phyloP scores from a whole-genome alignment of 1,140 invertebrate species.

The Drosophila malerkotliana region DNA sequence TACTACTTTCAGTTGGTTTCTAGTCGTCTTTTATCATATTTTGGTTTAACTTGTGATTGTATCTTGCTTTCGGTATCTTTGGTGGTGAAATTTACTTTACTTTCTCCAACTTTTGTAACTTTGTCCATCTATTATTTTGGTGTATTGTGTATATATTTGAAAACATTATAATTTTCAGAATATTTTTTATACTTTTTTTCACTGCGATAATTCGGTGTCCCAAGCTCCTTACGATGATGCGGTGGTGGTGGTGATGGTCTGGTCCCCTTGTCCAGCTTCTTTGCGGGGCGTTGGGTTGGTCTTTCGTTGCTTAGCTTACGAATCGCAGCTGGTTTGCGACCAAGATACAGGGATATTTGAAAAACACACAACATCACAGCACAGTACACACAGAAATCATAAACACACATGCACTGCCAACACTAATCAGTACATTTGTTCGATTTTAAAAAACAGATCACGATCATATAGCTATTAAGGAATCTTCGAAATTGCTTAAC shows the following conservation, averaged over 20 bases:
- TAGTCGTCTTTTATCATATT: constrained; percentile 15
- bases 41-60: constrained; percentile 24
- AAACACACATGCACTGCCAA: constrained; percentile 23
- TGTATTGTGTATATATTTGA: constrained; percentile 29
- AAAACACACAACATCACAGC: constrained; percentile 19
- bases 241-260: constrained; percentile 39
- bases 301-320: constrained; percentile 15
- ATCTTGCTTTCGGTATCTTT: constrained; percentile 39
- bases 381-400: constrained; percentile 20
- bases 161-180: constrained; percentile 14
- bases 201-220: constrained; percentile 29
- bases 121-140: neutral
- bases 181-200: constrained; percentile 7
- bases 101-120: constrained; percentile 11
- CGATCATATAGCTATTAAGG: constrained; percentile 60
- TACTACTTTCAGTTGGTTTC: constrained; percentile 24
- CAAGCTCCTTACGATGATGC: constrained; percentile 29
- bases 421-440: constrained; percentile 41
- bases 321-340: constrained; percentile 46
- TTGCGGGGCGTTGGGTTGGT: constrained; percentile 16
- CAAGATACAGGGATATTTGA: constrained; percentile 12
- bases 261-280: constrained; percentile 32
- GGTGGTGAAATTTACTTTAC: constrained; percentile 22
- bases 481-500: constrained; percentile 67
- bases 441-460: constrained; percentile 40